Percentiles rank a stretch among this genome's conserved stretches.
Conservation (phyloP, 2,113 vertebrate genomes). For the Actinemys pallida region DNA sequence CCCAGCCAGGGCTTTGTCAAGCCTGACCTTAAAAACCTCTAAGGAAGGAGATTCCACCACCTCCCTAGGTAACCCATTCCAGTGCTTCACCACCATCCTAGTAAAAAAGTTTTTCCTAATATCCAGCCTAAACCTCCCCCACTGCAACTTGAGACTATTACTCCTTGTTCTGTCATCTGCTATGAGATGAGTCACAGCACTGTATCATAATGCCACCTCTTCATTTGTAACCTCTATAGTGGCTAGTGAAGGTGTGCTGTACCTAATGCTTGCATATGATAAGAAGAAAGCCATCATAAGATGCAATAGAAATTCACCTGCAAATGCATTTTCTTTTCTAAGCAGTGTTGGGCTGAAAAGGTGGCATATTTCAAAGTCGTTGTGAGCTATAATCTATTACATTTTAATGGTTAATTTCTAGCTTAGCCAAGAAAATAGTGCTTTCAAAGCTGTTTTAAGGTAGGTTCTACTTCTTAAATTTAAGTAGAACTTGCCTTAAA, state of each 20-base stretch:
- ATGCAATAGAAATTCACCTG: background rate
- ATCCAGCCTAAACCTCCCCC: too few relatives aligned
- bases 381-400: background rate
- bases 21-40: too few relatives aligned
- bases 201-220: background rate
- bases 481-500: slow-evolving; percentile 4
- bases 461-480: background rate
- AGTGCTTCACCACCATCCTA: too few relatives aligned
- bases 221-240: background rate
- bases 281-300: background rate
- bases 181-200: background rate
- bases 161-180: too few relatives aligned
- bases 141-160: too few relatives aligned
- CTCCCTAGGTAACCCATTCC: too few relatives aligned
- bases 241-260: background rate
- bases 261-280: background rate
- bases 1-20: too few relatives aligned
- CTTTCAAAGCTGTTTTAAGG: background rate
- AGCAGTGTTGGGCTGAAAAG: background rate
- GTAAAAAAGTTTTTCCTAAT: too few relatives aligned
- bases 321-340: background rate
- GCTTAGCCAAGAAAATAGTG: background rate
- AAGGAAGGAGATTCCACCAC: too few relatives aligned
- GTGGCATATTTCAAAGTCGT: background rate
- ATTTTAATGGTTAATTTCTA: background rate